phyloP scores from a whole-genome alignment of 1,140 invertebrate species.

The Halictus rubicundus region DNA sequence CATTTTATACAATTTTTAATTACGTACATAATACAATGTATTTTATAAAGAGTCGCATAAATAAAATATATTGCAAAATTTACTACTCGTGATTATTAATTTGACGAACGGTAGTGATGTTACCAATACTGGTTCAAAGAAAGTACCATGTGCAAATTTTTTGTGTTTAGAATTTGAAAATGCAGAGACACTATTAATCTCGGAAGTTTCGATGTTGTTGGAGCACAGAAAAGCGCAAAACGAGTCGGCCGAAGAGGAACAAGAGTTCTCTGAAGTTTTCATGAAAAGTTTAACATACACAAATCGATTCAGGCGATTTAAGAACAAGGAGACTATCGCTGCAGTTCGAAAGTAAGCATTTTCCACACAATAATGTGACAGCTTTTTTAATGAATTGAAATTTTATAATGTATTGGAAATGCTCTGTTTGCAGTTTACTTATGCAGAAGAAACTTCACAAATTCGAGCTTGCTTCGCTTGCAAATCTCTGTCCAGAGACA shows the following conservation, averaged over 20 bases:
- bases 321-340: constrained; percentile 98
- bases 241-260: constrained; percentile 98
- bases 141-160: not conserved
- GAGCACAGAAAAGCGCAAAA: constrained; percentile 99
- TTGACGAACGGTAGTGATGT: not conserved
- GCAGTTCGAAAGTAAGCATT: constrained; percentile 91
- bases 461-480: constrained; percentile 98
- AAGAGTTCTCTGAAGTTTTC: constrained; percentile 99
- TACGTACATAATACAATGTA: constrained; percentile 20
- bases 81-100: not conserved
- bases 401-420: not conserved
- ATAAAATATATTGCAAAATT: constrained; percentile 14
- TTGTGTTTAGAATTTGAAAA: constrained; percentile 96
- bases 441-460: constrained; percentile 98
- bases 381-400: not conserved
- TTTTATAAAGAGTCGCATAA: not conserved
- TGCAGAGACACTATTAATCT: constrained; percentile 98
- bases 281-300: constrained; percentile 98
- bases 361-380: not conserved
- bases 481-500: constrained; percentile 98
- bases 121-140: not conserved
- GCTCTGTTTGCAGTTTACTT: constrained; percentile 86
- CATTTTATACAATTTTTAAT: constrained; percentile 13
- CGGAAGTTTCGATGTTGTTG: constrained; percentile 98
- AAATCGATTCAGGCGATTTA: constrained; percentile 97